Evolutionary conservation across 1,140 invertebrate species (phyloP), one percentile per base, ranked within the genome.

Genomic region (Uloborus diversus): DNA sequence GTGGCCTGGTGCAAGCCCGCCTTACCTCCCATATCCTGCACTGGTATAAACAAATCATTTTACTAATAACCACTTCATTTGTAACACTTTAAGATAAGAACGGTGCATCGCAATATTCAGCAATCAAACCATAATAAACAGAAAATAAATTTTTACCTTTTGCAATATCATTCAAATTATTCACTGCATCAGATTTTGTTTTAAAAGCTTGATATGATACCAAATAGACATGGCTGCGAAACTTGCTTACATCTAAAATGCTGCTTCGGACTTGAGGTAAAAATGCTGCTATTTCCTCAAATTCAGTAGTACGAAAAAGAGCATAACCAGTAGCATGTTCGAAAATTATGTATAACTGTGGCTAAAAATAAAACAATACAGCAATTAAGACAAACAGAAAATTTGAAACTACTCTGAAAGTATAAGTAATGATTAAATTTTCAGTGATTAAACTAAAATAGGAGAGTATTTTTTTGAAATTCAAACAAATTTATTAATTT

Each of bases 311-410:
- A 81, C 91, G 91, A 87, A 99, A 99, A 20, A 99, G 86, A 0
- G 92, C 92, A 88, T 96, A 99, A 25, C 98, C 98, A 42, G 96
- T 94, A 4, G 97, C 97, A 91, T 99, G 97, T 86, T 99, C 98
- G 85, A 92, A 99, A 20, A 99, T 88, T 59, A 97, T 91, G 83
- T 90, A 93, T n/a, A 97, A 85, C 30, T 76, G 61, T 53, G 32
- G 47, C 71, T 76, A 30, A 33, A 76, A 56, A 28, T 62, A 25
- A 5, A 20, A 14, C 30, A 28, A n/a, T n/a, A n/a, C n/a, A n/a
- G n/a, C n/a, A n/a, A n/a, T n/a, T n/a, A n/a, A n/a, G n/a, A n/a
- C n/a, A n/a, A n/a, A n/a, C n/a, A n/a, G n/a, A n/a, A n/a, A n/a
- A n/a, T n/a, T n/a, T n/a, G n/a, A n/a, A n/a, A n/a, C n/a, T n/a